phyloP scores from a whole-genome alignment of 35 echinoderm and acorn worm genomes.

The Ophiothrix spiculata region DNA sequence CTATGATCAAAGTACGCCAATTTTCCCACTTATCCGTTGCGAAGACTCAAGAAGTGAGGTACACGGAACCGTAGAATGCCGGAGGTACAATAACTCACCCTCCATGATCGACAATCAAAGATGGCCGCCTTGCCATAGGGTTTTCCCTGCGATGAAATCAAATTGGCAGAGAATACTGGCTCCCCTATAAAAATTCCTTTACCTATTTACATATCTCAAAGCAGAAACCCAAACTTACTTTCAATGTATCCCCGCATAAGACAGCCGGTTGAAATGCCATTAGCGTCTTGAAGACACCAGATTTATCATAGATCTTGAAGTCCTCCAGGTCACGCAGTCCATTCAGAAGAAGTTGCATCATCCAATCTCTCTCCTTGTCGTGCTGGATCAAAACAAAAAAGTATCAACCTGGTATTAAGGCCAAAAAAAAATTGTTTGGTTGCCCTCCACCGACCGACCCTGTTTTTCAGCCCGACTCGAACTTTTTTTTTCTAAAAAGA shows the following conservation, averaged over 20 bases:
- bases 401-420: too few species aligned
- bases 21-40: too few species aligned
- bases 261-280: constrained; percentile 56
- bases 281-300: constrained; percentile 61
- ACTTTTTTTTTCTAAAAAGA: too few species aligned
- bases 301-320: constrained; percentile 67
- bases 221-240: neutral
- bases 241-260: neutral
- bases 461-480: too few species aligned
- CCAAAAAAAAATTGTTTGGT: too few species aligned
- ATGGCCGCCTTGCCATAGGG: neutral
- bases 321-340: constrained; percentile 64
- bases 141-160: too few species aligned
- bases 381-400: constrained; percentile 36
- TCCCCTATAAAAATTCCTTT: neutral
- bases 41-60: neutral
- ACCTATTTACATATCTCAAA: neutral
- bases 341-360: constrained; percentile 52
- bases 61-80: neutral
- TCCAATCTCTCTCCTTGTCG: constrained; percentile 60
- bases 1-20: too few species aligned
- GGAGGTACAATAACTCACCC: neutral
- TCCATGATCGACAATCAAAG: neutral
- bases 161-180: too few species aligned
- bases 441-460: too few species aligned